These are phyloP conservation scores for Scomberomorus guttatus DNA, from an alignment of 2,797 vertebrate genomes.

Conservation along the genomic window DNA sequence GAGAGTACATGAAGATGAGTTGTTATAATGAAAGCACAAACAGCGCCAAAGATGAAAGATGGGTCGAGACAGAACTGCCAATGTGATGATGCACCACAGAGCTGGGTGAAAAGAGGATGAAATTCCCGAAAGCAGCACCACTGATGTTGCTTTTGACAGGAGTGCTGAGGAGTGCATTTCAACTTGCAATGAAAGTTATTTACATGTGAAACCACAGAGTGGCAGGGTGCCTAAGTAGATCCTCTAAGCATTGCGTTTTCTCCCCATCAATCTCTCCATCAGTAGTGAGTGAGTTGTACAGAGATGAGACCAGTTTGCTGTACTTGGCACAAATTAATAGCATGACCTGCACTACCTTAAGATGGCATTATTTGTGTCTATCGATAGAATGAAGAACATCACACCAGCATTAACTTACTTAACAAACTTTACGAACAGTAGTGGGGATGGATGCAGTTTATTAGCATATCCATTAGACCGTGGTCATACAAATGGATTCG, in stretches of 20 bases:
- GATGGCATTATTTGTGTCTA: background rate
- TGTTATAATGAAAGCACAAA: slow-evolving; percentile 63
- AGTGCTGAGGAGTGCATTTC: slow-evolving; percentile 43
- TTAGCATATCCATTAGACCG: background rate
- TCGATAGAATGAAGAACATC: background rate
- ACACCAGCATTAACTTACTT: background rate
- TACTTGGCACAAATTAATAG: slow-evolving; percentile 22
- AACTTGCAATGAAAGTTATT: slow-evolving; percentile 39
- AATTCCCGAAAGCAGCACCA: slow-evolving; percentile 37
- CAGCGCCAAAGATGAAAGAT: slow-evolving; percentile 41
- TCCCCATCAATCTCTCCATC: slow-evolving; percentile 16
- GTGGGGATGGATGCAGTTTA: background rate
- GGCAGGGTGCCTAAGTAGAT: slow-evolving; percentile 37
- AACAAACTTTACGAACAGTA: slow-evolving; percentile 23
- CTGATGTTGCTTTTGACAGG: slow-evolving; percentile 57
- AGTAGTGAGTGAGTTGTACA: slow-evolving; percentile 12
- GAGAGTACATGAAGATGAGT: slow-evolving; percentile 61
- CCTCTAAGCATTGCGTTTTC: slow-evolving; percentile 22
- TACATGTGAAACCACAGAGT: slow-evolving; percentile 49
- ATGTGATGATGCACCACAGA: slow-evolving; percentile 45
- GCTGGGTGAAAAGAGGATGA: slow-evolving; percentile 23
- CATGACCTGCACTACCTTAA: background rate
- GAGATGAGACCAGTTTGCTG: slow-evolving; percentile 23
- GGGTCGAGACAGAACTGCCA: slow-evolving; percentile 40
- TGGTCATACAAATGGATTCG: background rate